Conservation (phyloP, 2,797 vertebrate species). For the Chelonia mydas region DNA sequence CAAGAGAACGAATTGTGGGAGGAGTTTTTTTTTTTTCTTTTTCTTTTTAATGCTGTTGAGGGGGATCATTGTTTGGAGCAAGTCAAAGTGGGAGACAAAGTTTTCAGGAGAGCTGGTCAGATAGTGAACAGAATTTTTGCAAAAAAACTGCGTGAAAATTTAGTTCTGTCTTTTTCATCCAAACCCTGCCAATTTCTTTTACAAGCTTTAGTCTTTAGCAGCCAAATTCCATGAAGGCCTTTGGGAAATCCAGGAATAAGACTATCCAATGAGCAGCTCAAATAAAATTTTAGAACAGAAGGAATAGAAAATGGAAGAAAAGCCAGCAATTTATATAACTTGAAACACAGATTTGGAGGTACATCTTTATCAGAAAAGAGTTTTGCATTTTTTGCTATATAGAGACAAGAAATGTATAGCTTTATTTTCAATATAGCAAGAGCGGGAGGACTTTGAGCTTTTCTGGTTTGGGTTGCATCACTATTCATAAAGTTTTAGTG, state of each 20-base stretch:
- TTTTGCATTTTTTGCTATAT: not conserved
- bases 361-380: not conserved
- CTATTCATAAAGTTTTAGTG: not conserved
- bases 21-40: not conserved
- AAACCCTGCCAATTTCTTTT: too few species aligned
- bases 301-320: not conserved
- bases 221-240: not conserved
- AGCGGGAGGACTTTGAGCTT: not conserved
- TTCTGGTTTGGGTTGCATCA: not conserved
- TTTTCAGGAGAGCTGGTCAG: not conserved
- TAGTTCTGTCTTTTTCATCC: too few species aligned
- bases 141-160: too few species aligned
- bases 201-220: not conserved
- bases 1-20: not conserved
- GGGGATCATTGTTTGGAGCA: not conserved
- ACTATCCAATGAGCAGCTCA: not conserved
- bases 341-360: not conserved
- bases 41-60: not conserved
- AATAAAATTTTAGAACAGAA: not conserved
- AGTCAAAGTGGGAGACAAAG: not conserved
- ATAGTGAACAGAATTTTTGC: not conserved
- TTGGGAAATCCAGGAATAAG: not conserved
- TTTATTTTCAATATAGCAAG: not conserved
- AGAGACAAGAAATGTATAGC: not conserved
- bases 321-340: not conserved